phyloP scores from a whole-genome alignment of 2,888 invertebrate species.

The Himalopsyche japonica region DNA sequence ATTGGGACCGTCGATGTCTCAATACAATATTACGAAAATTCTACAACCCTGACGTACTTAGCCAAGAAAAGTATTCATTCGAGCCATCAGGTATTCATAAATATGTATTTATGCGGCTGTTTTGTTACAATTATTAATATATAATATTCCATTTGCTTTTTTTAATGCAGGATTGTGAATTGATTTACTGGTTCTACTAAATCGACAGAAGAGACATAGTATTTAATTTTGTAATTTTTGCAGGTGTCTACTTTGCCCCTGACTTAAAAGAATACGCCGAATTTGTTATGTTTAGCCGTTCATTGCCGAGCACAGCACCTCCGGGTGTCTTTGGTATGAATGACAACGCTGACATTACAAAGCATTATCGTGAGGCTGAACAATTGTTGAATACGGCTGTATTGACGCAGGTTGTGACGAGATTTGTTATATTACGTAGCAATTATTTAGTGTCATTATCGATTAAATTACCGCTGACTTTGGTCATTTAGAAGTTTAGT shows the following conservation, averaged over 20 bases:
- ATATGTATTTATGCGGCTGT: neutral
- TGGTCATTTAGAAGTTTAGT: no score
- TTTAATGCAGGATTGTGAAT: no score
- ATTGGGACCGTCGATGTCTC: conserved; percentile 89
- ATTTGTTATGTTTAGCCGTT: conserved; percentile 67
- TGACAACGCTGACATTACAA: conserved; percentile 89
- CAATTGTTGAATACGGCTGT: conserved; percentile 74
- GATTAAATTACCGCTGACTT: no score
- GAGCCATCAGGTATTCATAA: conserved; percentile 62
- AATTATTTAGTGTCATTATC: no score
- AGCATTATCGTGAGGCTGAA: conserved; percentile 86
- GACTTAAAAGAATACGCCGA: conserved; percentile 71
- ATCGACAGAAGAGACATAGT: no score
- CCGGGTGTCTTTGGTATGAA: conserved; percentile 92
- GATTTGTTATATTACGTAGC: neutral
- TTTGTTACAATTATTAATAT: neutral
- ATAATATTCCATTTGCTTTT: neutral
- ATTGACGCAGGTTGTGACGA: conserved; percentile 70
- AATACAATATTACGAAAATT: conserved; percentile 80
- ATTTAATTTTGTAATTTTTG: neutral
- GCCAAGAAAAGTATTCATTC: conserved; percentile 66
- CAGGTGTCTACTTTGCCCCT: conserved; percentile 74
- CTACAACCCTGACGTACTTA: conserved; percentile 72
- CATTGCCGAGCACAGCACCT: conserved; percentile 74
- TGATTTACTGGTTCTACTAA: no score